A percentile compares a stretch with the other conserved stretches of the same genome.
These are phyloP conservation scores for Oreonectes daqikongensis DNA, from an alignment of 2,797 vertebrate species.

Conservation along the genomic window DNA sequence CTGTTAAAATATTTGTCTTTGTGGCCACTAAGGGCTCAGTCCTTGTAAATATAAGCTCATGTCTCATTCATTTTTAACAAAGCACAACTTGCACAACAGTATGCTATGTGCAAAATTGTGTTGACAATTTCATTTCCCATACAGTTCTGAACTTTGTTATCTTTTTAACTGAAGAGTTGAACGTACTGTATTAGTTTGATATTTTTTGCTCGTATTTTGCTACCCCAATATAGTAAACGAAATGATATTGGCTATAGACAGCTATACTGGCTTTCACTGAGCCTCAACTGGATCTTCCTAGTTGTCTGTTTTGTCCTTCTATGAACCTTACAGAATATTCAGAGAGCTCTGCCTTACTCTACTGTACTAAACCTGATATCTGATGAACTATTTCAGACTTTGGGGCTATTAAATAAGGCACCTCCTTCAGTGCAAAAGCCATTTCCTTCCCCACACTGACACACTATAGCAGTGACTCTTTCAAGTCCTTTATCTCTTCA, in stretches of 20 bases:
- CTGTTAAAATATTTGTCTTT: not conserved
- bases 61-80: not conserved
- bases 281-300: not conserved
- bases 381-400: constrained; percentile 19
- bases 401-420: constrained; percentile 10
- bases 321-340: not conserved
- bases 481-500: constrained; percentile 6
- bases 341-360: constrained; percentile 2
- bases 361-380: constrained; percentile 5
- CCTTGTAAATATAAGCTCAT: not conserved
- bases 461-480: not conserved
- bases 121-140: not conserved
- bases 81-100: not conserved
- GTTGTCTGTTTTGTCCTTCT: constrained; percentile 14
- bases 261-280: not conserved
- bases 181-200: no score
- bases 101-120: no score
- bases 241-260: no score
- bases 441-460: constrained; percentile 23
- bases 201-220: no score
- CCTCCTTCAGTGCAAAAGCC: constrained; percentile 4
- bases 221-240: no score
- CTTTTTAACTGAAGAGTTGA: not conserved
- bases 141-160: not conserved
- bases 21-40: not conserved